Evolutionary conservation across 2,797 vertebrate genomes (phyloP).

Genomic region (Chaenodraco wilsoni): DNA sequence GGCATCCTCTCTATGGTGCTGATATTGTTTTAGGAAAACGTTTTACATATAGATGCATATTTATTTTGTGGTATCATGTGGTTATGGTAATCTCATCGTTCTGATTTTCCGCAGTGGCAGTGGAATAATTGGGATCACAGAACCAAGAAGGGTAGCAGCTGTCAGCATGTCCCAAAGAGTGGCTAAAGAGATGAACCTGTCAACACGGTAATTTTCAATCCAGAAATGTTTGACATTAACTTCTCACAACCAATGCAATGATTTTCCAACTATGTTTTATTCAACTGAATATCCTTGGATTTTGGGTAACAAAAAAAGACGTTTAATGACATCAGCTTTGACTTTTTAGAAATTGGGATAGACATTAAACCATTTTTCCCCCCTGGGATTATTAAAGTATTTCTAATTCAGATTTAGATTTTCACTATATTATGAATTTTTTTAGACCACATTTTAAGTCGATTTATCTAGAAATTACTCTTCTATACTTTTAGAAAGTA

Average conservation of each 20-base stretch:
- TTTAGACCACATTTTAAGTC: no score
- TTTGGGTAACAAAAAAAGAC: no score
- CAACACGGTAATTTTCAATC: slow-evolving; percentile 84
- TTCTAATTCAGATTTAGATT: no score
- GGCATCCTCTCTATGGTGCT: rapidly evolving
- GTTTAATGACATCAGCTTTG: no score
- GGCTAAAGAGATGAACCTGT: slow-evolving; percentile 94
- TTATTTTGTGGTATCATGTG: not conserved
- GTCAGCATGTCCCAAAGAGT: slow-evolving; percentile 96
- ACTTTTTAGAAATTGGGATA: no score
- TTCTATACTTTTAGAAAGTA: not conserved
- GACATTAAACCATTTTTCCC: no score
- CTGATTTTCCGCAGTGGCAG: slow-evolving; percentile 71
- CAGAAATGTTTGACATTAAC: not conserved
- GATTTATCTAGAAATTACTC: no score
- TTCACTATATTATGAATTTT: no score
- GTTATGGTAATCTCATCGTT: not conserved
- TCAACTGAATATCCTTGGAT: no score
- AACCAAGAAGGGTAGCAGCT: slow-evolving; percentile 95
- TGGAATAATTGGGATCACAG: slow-evolving; percentile 90
- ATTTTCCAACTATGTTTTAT: no score
- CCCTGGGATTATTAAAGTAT: no score
- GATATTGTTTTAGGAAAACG: not conserved
- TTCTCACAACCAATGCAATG: not conserved
- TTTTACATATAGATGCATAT: not conserved